Evolutionary conservation across 1,140 invertebrate species (phyloP).

Genomic region (Conus betulinus): DNA sequence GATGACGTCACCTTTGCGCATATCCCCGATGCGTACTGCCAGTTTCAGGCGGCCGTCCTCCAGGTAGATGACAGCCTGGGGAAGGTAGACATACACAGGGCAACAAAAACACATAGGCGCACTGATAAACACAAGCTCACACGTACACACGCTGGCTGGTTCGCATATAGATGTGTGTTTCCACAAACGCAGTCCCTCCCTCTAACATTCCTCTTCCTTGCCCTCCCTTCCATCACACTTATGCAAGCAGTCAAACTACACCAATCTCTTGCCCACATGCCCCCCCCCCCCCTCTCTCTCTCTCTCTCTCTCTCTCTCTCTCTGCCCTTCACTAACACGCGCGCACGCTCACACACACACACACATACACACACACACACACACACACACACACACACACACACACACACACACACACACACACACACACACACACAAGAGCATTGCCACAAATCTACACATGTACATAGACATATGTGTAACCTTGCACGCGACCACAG

Average conservation of each 20-base stretch:
- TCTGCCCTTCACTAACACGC: no score
- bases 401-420: conserved; percentile 23
- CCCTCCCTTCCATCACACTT: no score
- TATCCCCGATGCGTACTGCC: conserved; percentile 69
- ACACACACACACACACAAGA: conserved; percentile 16
- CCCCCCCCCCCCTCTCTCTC: no score
- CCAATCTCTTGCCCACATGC: no score
- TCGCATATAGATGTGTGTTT: not conserved
- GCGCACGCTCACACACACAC: no score
- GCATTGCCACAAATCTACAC: not conserved
- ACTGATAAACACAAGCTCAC: not conserved
- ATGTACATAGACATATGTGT: not conserved
- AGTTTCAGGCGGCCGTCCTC: conserved; percentile 87
- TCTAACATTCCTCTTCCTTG: not conserved
- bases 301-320: no score
- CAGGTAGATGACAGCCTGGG: conserved; percentile 73
- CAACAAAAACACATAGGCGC: not conserved
- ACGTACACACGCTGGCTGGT: not conserved
- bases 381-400: not conserved
- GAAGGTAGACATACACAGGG: not conserved
- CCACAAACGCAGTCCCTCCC: not conserved
- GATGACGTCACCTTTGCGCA: conserved; percentile 69
- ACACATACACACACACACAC: no score
- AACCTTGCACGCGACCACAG: not conserved
- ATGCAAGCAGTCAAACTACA: no score